Evolutionary conservation across 2,888 invertebrate species (phyloP).

Genomic region (Dendrolimus houi): DNA sequence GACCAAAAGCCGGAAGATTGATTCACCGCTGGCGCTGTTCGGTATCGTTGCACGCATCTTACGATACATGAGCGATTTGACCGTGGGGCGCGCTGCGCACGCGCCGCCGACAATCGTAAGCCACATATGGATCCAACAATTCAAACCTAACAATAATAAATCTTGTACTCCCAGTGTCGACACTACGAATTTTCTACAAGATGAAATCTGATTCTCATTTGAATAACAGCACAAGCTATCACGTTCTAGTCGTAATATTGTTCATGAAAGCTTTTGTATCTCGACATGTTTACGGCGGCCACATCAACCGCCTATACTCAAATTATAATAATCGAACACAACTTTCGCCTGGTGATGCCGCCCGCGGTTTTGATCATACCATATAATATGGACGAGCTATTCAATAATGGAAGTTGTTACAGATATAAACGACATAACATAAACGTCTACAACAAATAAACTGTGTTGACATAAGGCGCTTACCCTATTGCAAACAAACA

Average conservation of each 20-base stretch:
- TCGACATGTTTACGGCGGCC: conserved; percentile 40
- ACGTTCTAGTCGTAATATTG: conserved; percentile 43
- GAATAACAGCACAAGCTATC: conserved; percentile 49
- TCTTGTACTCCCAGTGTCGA: conserved; percentile 43
- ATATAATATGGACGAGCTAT: not conserved
- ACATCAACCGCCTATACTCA: conserved; percentile 32
- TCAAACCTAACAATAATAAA: conserved; percentile 56
- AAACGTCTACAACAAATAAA: too few relatives aligned
- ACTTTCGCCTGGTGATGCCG: not conserved
- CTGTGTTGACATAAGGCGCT: too few relatives aligned
- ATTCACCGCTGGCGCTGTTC: conserved; percentile 46
- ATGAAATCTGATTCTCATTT: conserved; percentile 57
- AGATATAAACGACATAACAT: not conserved
- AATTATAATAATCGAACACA: conserved; percentile 4
- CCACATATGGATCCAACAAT: conserved; percentile 45
- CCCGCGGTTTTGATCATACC: not conserved
- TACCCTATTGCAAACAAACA: too few relatives aligned
- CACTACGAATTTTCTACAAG: conserved; percentile 39
- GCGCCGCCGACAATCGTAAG: conserved; percentile 34
- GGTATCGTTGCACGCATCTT: conserved; percentile 55
- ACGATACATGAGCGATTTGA: conserved; percentile 48
- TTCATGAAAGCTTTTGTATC: conserved; percentile 28
- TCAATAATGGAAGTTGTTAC: not conserved
- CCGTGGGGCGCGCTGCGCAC: conserved; percentile 34
- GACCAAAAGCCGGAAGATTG: conserved; percentile 55